A percentile compares a stretch with the other conserved stretches of the same genome.
Conservation (phyloP, 1,140 invertebrate genomes). For the silkworm (Bombyx mori) region ASM3026992v2 NC_085127.1:7510001-7510500, state of each 20-base stretch:
- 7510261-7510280: slow-evolving; percentile 19
- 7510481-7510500: no score
- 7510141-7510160: slow-evolving; percentile 18
- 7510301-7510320: background rate
- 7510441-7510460: no score
- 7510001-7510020: no score
- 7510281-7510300: background rate
- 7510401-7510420: no score
- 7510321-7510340: background rate
- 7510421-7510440: no score
- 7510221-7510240: slow-evolving; percentile 25
- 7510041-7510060: no score
- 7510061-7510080: no score
- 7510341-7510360: background rate
- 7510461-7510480: no score
- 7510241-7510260: slow-evolving; percentile 26
- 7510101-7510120: background rate
- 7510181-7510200: slow-evolving; percentile 38
- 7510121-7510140: background rate
- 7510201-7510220: slow-evolving; percentile 16
- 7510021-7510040: no score
- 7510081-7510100: no score
- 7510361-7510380: background rate
- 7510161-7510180: slow-evolving; percentile 18
- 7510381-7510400: no score